These are phyloP conservation scores for Synergus umbraculus DNA, from an alignment of 2,888 invertebrate species.

Conservation along the genomic window DNA sequence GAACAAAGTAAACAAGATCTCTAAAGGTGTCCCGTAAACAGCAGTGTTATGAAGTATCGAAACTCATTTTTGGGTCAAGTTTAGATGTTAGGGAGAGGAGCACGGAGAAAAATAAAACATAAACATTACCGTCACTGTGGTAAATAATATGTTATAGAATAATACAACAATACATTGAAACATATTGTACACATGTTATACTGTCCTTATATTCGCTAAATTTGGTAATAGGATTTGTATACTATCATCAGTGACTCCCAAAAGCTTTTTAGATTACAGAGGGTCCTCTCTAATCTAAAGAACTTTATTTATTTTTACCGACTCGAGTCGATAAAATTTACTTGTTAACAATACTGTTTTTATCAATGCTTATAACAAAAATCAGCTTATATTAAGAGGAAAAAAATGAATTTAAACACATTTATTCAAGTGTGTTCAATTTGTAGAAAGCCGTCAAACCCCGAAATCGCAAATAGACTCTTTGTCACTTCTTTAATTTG, in stretches of 20 bases:
- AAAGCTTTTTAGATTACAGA: constrained; percentile 36
- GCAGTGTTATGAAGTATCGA: constrained; percentile 35
- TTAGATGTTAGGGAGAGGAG: constrained; percentile 7
- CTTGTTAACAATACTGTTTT: background rate
- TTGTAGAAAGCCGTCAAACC: constrained; percentile 32
- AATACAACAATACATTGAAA: constrained; percentile 37
- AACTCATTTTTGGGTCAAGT: constrained; percentile 31
- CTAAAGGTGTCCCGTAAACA: constrained; percentile 23
- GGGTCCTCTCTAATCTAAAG: constrained; percentile 4
- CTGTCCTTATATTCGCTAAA: constrained; percentile 38
- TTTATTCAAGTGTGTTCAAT: constrained; percentile 1
- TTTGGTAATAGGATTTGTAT: constrained; percentile 39
- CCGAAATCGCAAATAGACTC: background rate
- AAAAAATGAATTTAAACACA: background rate
- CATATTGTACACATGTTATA: constrained; percentile 38
- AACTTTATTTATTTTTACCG: background rate
- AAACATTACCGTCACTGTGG: constrained; percentile 12
- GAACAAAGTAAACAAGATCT: constrained; percentile 17
- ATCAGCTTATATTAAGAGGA: background rate
- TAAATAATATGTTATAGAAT: constrained; percentile 38
- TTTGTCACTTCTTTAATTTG: background rate
- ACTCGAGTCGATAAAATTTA: background rate
- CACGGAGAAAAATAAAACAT: constrained; percentile 9
- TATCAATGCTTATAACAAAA: background rate
- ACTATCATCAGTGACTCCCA: constrained; percentile 34